Conservation (phyloP, 2,888 invertebrate species). For the Orgyia antiqua region DNA sequence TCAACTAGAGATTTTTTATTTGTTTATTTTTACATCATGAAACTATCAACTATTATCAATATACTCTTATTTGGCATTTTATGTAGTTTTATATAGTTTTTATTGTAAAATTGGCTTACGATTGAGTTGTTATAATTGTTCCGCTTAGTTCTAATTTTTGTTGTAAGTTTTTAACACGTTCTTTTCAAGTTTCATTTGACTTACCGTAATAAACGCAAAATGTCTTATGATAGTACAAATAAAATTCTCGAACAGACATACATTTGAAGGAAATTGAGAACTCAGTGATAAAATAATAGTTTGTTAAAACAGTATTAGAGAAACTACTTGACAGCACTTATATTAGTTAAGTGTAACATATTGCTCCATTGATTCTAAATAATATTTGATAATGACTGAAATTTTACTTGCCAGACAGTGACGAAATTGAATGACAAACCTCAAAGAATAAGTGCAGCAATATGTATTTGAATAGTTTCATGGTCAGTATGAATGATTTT, state of each 20-base stretch:
- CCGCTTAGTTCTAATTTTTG: conserved; percentile 51
- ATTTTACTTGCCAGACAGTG: conserved; percentile 31
- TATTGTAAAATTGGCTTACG: conserved; percentile 51
- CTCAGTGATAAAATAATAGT: conserved; percentile 36
- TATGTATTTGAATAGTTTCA: conserved; percentile 19
- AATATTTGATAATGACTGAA: conserved; percentile 22
- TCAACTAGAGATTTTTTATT: conserved; percentile 45
- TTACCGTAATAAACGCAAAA: conserved; percentile 21
- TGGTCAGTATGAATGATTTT: conserved; percentile 57
- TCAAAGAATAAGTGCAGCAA: conserved; percentile 30
- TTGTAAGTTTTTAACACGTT: conserved; percentile 35
- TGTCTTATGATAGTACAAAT: conserved; percentile 73
- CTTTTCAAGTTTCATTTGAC: conserved; percentile 15
- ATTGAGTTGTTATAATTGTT: conserved; percentile 42
- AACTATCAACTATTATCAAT: conserved; percentile 19
- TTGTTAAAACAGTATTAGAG: conserved; percentile 58
- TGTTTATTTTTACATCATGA: conserved; percentile 49
- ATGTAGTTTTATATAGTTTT: conserved; percentile 48
- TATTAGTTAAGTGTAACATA: conserved; percentile 7
- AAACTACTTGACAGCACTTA: conserved; percentile 23
- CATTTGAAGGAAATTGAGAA: conserved; percentile 30
- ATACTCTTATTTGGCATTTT: conserved; percentile 48
- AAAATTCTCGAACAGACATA: conserved; percentile 43
- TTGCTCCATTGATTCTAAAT: conserved; percentile 29
- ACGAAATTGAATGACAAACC: conserved; percentile 6